Base-by-base conservation (phyloP, 2,888 invertebrate species). In the Tipula confusa region DNA sequence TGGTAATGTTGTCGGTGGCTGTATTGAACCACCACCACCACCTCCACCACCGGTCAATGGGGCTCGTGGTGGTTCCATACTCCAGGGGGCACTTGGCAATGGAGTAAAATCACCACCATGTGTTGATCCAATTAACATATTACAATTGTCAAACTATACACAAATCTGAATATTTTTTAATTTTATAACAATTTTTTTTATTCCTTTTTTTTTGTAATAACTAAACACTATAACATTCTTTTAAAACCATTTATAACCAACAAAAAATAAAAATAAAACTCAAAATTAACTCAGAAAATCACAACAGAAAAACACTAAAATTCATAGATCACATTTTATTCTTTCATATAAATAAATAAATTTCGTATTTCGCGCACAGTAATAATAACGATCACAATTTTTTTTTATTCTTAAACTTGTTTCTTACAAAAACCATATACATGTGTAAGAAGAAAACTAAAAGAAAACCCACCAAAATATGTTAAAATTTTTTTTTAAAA, bases 1-100 rank as follows among this genome's bases (percentile, higher is more conserved):
- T 87, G 91, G 92, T 86, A 91, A 91, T 86, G 87, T 89, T 86
- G 87, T 89, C 86, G 87, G 89, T 87, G 88, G 90, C 87, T 87
- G 91, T 85, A 90, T 89, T 84, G 87, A 86, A 83, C 87, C 86
- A 64, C 64, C 64, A 24, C 64, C 64, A 64, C 64, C 64, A 64
- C 64, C 64, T 64, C 64, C 64, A 24, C 64, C 64, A 84, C 86
- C 86, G 83, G 84, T 85, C 82, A 86, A 85, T 83, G 86, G 85
- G 83, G 85, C 86, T 84, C 85, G 86, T 84, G 86, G 87, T 79
- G 86, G 86, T 85, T 87, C 87, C 87, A 87, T 87, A 85, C 87
- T 87, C 87, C 87, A 86, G 48, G 86, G 86, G 85, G 86, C 86
- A 86, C 86, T 86, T 85, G 87, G 86, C 85, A 86, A 86, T 84